Percentiles rank a stretch among this genome's conserved stretches.
These are phyloP conservation scores for Piaya cayana DNA, from an alignment of 2,113 vertebrate genomes.

Conservation along the genomic window DNA sequence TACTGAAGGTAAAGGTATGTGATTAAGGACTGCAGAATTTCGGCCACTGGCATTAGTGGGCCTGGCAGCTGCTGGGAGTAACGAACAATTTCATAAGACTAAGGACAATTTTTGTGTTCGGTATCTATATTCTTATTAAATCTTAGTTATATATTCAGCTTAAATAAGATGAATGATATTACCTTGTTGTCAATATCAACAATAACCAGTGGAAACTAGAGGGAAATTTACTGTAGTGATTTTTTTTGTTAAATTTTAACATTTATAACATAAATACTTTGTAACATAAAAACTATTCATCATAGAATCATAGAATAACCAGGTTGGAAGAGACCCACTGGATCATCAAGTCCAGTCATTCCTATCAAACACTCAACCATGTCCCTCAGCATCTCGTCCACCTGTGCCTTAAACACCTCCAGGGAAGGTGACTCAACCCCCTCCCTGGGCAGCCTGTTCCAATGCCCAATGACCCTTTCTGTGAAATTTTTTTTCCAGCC, in stretches of 20 bases:
- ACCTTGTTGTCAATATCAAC: not conserved
- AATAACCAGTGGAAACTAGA: not conserved
- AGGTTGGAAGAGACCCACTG: no score
- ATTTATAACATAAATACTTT: not conserved
- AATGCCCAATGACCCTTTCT: no score
- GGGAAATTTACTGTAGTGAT: not conserved
- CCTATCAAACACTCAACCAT: no score
- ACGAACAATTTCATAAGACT: not conserved
- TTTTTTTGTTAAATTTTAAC: not conserved
- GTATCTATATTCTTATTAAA: not conserved
- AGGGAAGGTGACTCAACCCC: no score
- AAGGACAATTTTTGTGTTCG: not conserved
- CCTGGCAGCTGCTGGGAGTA: not conserved
- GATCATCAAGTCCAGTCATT: no score
- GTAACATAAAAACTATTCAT: not conserved
- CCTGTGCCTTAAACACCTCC: no score
- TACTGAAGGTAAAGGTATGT: not conserved
- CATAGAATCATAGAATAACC: no score
- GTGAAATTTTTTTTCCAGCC: no score
- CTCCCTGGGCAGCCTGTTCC: no score
- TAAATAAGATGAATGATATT: not conserved
- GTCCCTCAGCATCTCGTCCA: no score
- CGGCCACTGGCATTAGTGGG: slow-evolving; percentile 3
- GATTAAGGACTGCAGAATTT: slow-evolving; percentile 26
- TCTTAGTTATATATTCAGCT: not conserved